These are phyloP conservation scores for Hyperoplus immaculatus DNA, from an alignment of 2,797 vertebrate species.

Conservation along the genomic window DNA sequence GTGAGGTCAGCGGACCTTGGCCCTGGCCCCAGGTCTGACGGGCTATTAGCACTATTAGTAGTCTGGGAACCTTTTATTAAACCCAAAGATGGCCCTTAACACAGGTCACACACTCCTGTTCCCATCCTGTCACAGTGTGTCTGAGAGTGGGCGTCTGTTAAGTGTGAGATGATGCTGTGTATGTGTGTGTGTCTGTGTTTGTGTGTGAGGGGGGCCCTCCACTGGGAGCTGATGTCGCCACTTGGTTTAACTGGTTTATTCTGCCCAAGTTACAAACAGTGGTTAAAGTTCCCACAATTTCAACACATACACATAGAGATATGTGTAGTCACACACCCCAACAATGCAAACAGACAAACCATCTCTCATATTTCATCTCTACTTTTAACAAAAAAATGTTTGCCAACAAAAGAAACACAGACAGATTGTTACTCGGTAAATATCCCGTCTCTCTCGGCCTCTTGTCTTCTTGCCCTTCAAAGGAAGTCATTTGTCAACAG, in stretches of 20 bases:
- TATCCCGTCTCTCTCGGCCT: slow-evolving; percentile 57
- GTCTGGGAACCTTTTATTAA: slow-evolving; percentile 80
- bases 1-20: slow-evolving; percentile 32
- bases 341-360: slow-evolving; percentile 59
- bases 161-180: neutral
- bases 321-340: slow-evolving; percentile 35
- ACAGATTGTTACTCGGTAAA: slow-evolving; percentile 65
- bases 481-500: slow-evolving; percentile 89
- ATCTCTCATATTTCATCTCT: slow-evolving; percentile 39
- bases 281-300: slow-evolving; percentile 43
- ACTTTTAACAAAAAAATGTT: slow-evolving; percentile 55
- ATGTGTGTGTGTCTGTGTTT: slow-evolving; percentile 17
- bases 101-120: slow-evolving; percentile 45
- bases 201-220: slow-evolving; percentile 30
- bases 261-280: slow-evolving; percentile 26
- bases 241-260: slow-evolving; percentile 55
- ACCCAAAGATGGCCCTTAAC: slow-evolving; percentile 28
- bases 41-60: slow-evolving; percentile 67
- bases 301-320: slow-evolving; percentile 41
- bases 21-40: slow-evolving; percentile 21
- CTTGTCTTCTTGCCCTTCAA: slow-evolving; percentile 76
- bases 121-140: slow-evolving; percentile 41
- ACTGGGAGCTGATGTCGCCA: slow-evolving; percentile 44
- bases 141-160: slow-evolving; percentile 18
- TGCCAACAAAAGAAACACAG: slow-evolving; percentile 64